These are phyloP conservation scores for Vireo griseus DNA, from an alignment of 2,797 vertebrate genomes.

Conservation along the genomic window DNA sequence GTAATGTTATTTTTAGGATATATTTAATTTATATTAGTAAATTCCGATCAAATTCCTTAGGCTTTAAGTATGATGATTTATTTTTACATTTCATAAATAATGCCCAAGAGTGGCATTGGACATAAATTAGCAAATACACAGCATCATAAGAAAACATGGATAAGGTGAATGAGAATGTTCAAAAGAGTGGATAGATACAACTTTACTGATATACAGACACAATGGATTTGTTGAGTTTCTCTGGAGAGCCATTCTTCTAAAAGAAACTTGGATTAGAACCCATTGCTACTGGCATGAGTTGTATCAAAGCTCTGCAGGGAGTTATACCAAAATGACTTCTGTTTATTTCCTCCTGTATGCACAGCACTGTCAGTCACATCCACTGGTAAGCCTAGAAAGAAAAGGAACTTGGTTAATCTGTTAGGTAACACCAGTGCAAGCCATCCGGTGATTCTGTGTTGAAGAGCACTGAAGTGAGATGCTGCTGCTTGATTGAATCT, in stretches of 20 bases:
- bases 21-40: not conserved
- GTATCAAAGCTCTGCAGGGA: not conserved
- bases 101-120: not conserved
- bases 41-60: not conserved
- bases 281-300: not conserved
- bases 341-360: not conserved
- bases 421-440: not conserved
- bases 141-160: not conserved
- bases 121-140: not conserved
- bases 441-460: not conserved
- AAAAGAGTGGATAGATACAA: not conserved
- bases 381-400: not conserved
- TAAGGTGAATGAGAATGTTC: not conserved
- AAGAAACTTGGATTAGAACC: not conserved
- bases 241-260: not conserved
- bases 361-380: not conserved
- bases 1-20: not conserved
- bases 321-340: not conserved
- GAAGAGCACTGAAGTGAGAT: not conserved
- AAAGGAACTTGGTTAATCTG: not conserved
- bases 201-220: not conserved
- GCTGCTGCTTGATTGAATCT: slow-evolving; percentile 14
- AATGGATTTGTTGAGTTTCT: not conserved
- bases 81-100: not conserved
- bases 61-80: not conserved